Conservation (phyloP, 2,113 vertebrate genomes). For the Marmota flaviventris region DNA sequence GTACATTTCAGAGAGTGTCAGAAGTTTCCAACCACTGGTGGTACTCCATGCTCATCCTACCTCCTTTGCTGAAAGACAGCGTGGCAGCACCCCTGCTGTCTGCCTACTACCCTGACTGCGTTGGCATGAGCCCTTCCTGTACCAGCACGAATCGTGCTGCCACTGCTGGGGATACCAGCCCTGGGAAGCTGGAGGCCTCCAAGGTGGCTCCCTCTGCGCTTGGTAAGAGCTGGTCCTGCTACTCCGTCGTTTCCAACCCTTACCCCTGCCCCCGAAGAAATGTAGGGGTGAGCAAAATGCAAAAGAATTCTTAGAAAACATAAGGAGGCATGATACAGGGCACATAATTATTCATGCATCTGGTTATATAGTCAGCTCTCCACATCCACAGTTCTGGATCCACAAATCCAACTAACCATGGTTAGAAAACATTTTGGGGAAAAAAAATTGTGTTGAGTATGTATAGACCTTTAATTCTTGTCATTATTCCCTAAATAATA, state of each 20-base stretch:
- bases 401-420: neutral
- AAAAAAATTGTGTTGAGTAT: neutral
- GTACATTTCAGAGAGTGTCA: constrained; percentile 93
- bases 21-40: constrained; percentile 97
- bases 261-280: neutral
- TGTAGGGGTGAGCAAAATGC: neutral
- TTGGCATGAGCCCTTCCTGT: constrained; percentile 98
- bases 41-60: constrained; percentile 98
- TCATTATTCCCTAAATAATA: neutral
- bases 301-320: neutral
- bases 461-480: neutral
- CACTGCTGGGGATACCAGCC: constrained; percentile 83
- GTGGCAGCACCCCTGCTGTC: constrained; percentile 95
- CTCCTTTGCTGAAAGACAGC: constrained; percentile 97
- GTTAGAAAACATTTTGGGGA: neutral
- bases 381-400: no score
- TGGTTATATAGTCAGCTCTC: neutral
- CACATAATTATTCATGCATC: neutral
- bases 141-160: constrained; percentile 86
- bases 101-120: constrained; percentile 99
- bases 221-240: constrained; percentile 84
- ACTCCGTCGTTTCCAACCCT: neutral
- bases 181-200: constrained; percentile 91
- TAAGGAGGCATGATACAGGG: neutral
- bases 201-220: constrained; percentile 86